Base-by-base conservation (phyloP, 2,888 invertebrate genomes). In the Tanytarsus gracilentus region DNA sequence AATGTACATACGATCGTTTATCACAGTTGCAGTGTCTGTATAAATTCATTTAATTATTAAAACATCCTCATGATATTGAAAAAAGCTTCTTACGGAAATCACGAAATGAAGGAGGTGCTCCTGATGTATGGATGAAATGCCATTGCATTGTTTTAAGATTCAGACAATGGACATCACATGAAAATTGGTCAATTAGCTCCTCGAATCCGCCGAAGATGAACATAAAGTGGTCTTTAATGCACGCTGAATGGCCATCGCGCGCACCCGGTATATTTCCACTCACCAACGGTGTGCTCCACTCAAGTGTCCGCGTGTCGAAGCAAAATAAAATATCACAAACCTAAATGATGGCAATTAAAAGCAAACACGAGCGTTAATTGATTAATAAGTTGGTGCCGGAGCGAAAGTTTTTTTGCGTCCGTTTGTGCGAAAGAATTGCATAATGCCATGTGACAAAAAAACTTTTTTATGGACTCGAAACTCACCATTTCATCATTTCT, bases 191-290 rank as follows among this genome's bases (percentile, higher is more conserved):
- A 39, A 84, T 80, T 59, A 84, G 82, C 70, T 93, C 92, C 69
- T 93, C 91, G 74, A 87, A 95, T 0, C 95, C 95, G 26, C 92
- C 94, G 76, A 90, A 93, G 62, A 95, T 83, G 68, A 85, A 89
- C 92, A 94, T 93, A 67, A 78, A 80, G 67, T 85, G 79, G 61
- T 78, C 78, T 65, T 88, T 84, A 1, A 90, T 76, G 69, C 90
- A 90, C 1, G 94, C 92, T 1, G 92, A 86, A 71, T 96, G 95
- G 0, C 95, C 96, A 74, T 96, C 95, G 66, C 93, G 79, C 0
- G 91, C 86, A 61, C 83, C 83, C 0, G 95, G 95, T 26, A 84
- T 75, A 51, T 75, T 75, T 0, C 93, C 93, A 2, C 76, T 75
- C 0, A 84, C 84, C 44, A 71, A 64, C 8, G 85, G 85, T 2